phyloP scores from a whole-genome alignment of 1,140 invertebrate genomes.

The Thrips palmi region DNA sequence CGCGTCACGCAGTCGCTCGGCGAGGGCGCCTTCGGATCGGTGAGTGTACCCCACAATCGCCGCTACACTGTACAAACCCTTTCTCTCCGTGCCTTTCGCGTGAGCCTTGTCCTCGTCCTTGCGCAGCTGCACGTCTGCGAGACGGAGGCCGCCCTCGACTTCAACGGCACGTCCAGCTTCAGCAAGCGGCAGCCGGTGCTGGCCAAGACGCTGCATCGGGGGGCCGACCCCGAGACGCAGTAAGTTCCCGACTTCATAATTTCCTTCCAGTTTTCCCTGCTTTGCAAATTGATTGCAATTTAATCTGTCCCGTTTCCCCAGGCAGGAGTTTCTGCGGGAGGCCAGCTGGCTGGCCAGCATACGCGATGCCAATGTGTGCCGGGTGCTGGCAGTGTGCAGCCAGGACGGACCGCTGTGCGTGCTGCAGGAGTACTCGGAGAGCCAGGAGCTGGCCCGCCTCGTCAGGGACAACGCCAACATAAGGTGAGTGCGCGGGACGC shows the following conservation, averaged over 20 bases:
- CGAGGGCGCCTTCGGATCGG: slow-evolving; percentile 74
- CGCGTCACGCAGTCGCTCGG: slow-evolving; percentile 70
- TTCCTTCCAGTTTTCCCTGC: not conserved
- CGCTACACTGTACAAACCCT: no score
- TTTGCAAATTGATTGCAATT: not conserved
- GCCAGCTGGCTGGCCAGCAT: slow-evolving; percentile 62
- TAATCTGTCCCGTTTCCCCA: slow-evolving; percentile 22
- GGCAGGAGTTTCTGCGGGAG: slow-evolving; percentile 70
- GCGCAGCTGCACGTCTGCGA: slow-evolving; percentile 51
- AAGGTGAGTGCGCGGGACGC: slow-evolving; percentile 20
- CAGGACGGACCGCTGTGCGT: slow-evolving; percentile 68
- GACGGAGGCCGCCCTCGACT: slow-evolving; percentile 46
- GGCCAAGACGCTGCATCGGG: slow-evolving; percentile 50
- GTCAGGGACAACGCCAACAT: slow-evolving; percentile 27
- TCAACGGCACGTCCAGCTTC: slow-evolving; percentile 33
- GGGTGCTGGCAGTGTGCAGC: slow-evolving; percentile 60
- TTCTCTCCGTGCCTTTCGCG: not conserved
- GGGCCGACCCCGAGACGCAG: slow-evolving; percentile 45
- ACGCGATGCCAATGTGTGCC: slow-evolving; percentile 63
- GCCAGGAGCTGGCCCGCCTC: slow-evolving; percentile 66
- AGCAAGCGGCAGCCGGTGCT: slow-evolving; percentile 47
- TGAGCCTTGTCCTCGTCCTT: not conserved
- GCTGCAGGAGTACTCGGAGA: slow-evolving; percentile 69
- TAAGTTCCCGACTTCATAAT: slow-evolving; percentile 19
- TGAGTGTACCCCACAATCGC: slow-evolving; percentile 36